Evolutionary conservation across 1,140 invertebrate species (phyloP).

Genomic region (Saccostrea echinata): DNA sequence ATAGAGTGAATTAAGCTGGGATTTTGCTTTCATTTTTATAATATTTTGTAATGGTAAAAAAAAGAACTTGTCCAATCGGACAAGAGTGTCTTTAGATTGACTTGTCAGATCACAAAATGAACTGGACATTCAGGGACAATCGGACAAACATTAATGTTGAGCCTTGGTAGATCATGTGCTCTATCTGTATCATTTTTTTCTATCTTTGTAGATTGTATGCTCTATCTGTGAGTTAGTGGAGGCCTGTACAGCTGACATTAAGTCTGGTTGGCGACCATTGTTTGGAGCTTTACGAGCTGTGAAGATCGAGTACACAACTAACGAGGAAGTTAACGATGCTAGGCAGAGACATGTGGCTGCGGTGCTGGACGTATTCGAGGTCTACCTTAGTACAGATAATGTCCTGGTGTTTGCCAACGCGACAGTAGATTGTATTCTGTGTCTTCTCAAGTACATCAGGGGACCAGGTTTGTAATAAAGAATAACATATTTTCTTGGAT

Average conservation of each 20-base stretch:
- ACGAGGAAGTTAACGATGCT: conserved; percentile 78
- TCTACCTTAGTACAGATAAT: conserved; percentile 95
- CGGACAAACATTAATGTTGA: too few relatives aligned
- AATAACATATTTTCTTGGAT: too few relatives aligned
- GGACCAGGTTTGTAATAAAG: conserved; percentile 78
- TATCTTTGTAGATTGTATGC: conserved; percentile 90
- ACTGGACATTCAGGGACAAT: too few relatives aligned
- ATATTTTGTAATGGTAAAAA: too few relatives aligned
- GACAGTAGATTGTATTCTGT: conserved; percentile 94
- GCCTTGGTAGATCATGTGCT: background rate
- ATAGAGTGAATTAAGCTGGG: too few relatives aligned
- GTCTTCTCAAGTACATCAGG: conserved; percentile 87
- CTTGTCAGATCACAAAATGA: too few relatives aligned
- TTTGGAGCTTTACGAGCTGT: conserved; percentile 94
- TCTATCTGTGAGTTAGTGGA: conserved; percentile 97
- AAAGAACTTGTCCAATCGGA: too few relatives aligned
- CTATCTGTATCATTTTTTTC: background rate
- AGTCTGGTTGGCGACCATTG: conserved; percentile 94
- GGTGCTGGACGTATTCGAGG: conserved; percentile 94
- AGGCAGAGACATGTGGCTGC: conserved; percentile 84
- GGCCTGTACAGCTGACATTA: conserved; percentile 93
- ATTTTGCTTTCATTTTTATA: too few relatives aligned
- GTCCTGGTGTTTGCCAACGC: conserved; percentile 95
- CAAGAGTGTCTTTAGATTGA: too few relatives aligned
- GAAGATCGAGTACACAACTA: conserved; percentile 80